These are phyloP conservation scores for Myiotriccus ornatus DNA, from an alignment of 2,797 vertebrate genomes.

Conservation along the genomic window DNA sequence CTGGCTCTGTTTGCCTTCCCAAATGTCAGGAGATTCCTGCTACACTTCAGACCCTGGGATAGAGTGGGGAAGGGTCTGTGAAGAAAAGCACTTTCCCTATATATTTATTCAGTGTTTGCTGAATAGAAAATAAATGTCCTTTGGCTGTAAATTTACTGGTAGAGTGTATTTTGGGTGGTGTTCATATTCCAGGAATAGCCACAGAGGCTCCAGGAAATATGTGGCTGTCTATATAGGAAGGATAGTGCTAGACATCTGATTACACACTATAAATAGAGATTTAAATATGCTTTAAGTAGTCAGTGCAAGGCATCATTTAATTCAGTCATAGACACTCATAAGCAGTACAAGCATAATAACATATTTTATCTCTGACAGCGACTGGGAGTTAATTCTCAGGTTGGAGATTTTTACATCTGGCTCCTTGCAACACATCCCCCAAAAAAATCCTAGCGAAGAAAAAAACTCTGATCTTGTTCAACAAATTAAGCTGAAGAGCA, in stretches of 20 bases:
- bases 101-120: background rate
- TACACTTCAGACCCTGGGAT: fast-evolving
- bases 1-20: background rate
- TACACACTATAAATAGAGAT: background rate
- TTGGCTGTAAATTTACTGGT: background rate
- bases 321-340: background rate
- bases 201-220: background rate
- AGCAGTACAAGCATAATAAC: background rate
- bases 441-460: background rate
- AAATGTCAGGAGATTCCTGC: background rate
- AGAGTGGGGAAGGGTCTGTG: background rate
- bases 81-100: background rate
- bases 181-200: background rate
- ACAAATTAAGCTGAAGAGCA: background rate
- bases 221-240: background rate
- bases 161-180: background rate
- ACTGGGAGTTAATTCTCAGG: background rate
- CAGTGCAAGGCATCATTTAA: background rate
- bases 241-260: background rate
- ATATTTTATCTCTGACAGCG: background rate
- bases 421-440: background rate
- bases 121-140: background rate
- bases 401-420: background rate
- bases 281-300: background rate
- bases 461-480: background rate